Evolutionary conservation across 1,140 invertebrate genomes (phyloP), one percentile per base, ranked within the genome.

Genomic region (Bilobella aurantiaca): DNA sequence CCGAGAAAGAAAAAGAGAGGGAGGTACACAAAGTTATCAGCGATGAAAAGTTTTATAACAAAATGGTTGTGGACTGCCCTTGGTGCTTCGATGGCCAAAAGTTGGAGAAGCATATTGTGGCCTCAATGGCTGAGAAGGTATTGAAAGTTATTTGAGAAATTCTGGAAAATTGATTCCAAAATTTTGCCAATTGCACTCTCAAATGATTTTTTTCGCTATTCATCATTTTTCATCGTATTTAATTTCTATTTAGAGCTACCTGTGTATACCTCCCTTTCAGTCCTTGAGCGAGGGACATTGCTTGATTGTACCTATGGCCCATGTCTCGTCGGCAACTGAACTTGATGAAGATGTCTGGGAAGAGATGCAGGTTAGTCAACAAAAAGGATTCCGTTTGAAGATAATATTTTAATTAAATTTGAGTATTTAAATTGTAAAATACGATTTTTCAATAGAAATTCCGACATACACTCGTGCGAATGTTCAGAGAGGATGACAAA

Each of bases 301-400:
- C 77, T 80, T 93, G 21, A 85, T 98, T 71, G 82, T 87, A 1
- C 89, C 93, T n/a, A 83, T 89, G 73, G 81, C 86, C 69, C 95
- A 98, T 77, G 78, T 84, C 1, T 73, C 85, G 16, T 87, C 87
- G 76, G 83, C 85, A 62, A 91, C 90, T 0, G 81, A 85, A 69
- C 72, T 94, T 16, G 95, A 98, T 79, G 94, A 98, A 82, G 91
- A 98, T 80, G 85, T 93, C 56, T 96, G 88, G 89, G 82, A 83
- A 68, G 93, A 96, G 81, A 82, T 97, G 46, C 82, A 86, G 81
- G 87, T 88, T 79, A n/a, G n/a, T n/a, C n/a, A n/a, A n/a, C n/a
- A n/a, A n/a, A n/a, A n/a, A n/a, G n/a, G 14, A 31, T 29, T 3
- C 12, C 58, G 25, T 14, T 59, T 29, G 27, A 2, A 14, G 14